Evolutionary conservation across 2,888 invertebrate genomes (phyloP).

Genomic region (Watsonalla binaria): DNA sequence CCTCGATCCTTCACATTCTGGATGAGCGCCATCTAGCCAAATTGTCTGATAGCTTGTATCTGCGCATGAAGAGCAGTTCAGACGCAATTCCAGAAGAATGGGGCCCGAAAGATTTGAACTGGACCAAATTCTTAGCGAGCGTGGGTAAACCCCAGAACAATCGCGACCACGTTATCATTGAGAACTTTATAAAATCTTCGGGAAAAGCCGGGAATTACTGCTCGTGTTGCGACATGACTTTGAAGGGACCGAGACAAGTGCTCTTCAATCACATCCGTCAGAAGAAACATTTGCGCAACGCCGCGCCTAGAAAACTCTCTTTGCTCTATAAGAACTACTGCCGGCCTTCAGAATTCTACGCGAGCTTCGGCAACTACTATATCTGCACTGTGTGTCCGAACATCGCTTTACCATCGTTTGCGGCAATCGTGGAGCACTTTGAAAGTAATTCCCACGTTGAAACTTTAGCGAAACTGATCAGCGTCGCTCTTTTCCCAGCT

Average conservation of each 20-base stretch:
- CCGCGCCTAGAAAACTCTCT: constrained; percentile 59
- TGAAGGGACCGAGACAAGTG: constrained; percentile 68
- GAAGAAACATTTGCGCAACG: constrained; percentile 69
- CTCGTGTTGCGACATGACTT: constrained; percentile 65
- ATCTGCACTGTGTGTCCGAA: constrained; percentile 60
- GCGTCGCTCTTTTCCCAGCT: constrained; percentile 43
- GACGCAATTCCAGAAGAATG: constrained; percentile 67
- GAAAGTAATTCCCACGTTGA: constrained; percentile 57
- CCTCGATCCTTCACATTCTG: constrained; percentile 54
- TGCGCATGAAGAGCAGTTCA: constrained; percentile 49
- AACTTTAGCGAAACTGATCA: constrained; percentile 50
- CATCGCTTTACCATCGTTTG: constrained; percentile 60
- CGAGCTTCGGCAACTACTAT: constrained; percentile 70
- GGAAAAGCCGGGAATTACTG: constrained; percentile 68
- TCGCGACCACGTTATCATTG: constrained; percentile 65
- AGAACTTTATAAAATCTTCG: constrained; percentile 67
- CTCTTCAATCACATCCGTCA: constrained; percentile 71
- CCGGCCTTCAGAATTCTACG: constrained; percentile 64
- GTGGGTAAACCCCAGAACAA: constrained; percentile 62
- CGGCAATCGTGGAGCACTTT: constrained; percentile 65
- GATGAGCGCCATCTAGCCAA: constrained; percentile 65
- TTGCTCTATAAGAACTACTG: constrained; percentile 64
- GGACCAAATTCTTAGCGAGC: constrained; percentile 67
- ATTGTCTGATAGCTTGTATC: constrained; percentile 60
- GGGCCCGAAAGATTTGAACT: constrained; percentile 68